These are phyloP conservation scores for Cryptus armator DNA, from an alignment of 2,888 invertebrate species.

Conservation along the genomic window DNA sequence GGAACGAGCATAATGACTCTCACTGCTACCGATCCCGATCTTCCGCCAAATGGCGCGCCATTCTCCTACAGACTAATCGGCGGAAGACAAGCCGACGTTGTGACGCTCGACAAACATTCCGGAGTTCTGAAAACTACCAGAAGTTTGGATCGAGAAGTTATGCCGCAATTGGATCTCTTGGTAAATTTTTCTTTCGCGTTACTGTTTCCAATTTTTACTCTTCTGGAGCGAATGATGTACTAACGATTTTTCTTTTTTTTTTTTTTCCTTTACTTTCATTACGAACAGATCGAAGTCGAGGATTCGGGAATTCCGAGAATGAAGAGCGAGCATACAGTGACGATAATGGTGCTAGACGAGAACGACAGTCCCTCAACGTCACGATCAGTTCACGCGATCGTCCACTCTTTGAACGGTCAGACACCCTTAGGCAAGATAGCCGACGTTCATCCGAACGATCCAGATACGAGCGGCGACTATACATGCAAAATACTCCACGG, in stretches of 20 bases:
- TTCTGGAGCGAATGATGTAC: not conserved
- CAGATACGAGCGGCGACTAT: constrained; percentile 95
- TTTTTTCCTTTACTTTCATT: constrained; percentile 24
- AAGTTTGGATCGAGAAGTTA: constrained; percentile 93
- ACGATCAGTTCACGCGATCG: constrained; percentile 92
- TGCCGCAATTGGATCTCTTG: constrained; percentile 90
- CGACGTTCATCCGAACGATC: constrained; percentile 96
- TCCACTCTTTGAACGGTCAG: constrained; percentile 91
- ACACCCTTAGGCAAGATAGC: constrained; percentile 94
- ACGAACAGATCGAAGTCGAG: constrained; percentile 90
- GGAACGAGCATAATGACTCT: constrained; percentile 94
- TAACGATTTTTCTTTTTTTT: constrained; percentile 52
- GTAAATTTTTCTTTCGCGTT: constrained; percentile 79
- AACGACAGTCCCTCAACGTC: constrained; percentile 96
- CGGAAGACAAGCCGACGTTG: constrained; percentile 91
- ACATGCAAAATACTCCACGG: constrained; percentile 92
- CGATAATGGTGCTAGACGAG: constrained; percentile 92
- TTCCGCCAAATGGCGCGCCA: constrained; percentile 96
- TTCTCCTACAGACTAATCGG: constrained; percentile 93
- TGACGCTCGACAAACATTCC: constrained; percentile 92
- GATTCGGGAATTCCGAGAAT: constrained; percentile 95
- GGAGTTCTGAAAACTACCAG: constrained; percentile 93
- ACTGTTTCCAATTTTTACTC: not conserved
- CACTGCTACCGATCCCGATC: constrained; percentile 95
- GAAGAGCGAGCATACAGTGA: constrained; percentile 92